phyloP scores from a whole-genome alignment of 2,113 vertebrate species.

The Megaleporinus macrocephalus region DNA sequence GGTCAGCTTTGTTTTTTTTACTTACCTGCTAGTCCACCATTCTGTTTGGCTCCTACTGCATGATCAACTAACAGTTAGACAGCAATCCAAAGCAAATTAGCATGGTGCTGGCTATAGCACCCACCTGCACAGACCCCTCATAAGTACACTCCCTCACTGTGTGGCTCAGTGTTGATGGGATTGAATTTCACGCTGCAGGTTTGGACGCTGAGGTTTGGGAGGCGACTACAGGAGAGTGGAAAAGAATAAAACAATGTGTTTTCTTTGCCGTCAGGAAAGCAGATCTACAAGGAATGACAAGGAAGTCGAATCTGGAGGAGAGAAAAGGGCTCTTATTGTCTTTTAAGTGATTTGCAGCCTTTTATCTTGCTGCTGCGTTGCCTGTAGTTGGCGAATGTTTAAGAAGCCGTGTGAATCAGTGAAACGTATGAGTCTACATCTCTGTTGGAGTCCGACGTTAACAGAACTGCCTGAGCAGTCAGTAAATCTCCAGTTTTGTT shows the following conservation, averaged over 20 bases:
- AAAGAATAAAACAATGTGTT: conserved; percentile 31
- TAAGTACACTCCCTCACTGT: not conserved
- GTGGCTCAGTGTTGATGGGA: not conserved
- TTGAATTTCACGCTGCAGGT: conserved; percentile 15
- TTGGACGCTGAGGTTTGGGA: conserved; percentile 34
- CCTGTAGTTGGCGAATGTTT: not conserved
- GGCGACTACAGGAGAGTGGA: not conserved
- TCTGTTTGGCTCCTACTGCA: not conserved
- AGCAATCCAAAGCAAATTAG: conserved; percentile 12
- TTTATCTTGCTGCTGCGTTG: not conserved
- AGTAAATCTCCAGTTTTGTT: conserved; percentile 33
- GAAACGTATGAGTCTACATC: conserved; percentile 2
- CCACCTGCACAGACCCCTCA: not conserved
- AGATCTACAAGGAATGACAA: conserved; percentile 22
- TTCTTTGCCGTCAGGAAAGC: conserved; percentile 37
- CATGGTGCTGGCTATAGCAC: not conserved
- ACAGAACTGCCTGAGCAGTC: conserved; percentile 10
- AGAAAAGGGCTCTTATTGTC: conserved; percentile 14
- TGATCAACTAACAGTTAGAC: not conserved
- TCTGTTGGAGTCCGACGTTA: conserved; percentile 1
- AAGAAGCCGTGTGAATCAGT: conserved; percentile 8
- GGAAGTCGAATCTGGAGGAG: conserved; percentile 10
- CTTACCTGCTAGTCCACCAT: not conserved
- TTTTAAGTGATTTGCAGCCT: conserved; percentile 13
- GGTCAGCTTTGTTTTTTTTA: conserved; percentile 20